Conservation (phyloP, 1,140 invertebrate species). For the Lordiphosa stackelbergi region DNA sequence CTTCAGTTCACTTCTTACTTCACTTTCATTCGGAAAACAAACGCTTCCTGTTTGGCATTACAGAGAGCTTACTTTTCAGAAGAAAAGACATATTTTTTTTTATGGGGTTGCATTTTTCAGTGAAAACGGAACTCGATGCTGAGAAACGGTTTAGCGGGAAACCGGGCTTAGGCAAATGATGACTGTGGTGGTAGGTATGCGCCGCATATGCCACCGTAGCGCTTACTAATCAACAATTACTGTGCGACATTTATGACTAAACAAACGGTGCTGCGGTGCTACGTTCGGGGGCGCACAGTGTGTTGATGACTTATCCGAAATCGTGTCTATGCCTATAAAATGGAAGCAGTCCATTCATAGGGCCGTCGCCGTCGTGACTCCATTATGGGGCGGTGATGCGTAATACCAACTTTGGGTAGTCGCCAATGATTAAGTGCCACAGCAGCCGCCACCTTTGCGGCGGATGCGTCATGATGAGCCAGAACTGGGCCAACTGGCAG, state of each 20-base stretch:
- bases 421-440: conserved; percentile 66
- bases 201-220: conserved; percentile 6
- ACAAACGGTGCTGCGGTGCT: too few relatives aligned
- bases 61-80: too few relatives aligned
- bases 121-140: conserved; percentile 23
- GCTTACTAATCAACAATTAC: conserved; percentile 50
- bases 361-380: conserved; percentile 57
- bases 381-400: conserved; percentile 61
- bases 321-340: conserved; percentile 48
- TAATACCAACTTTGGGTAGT: conserved; percentile 67
- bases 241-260: conserved; percentile 50
- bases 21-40: too few relatives aligned
- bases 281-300: conserved; percentile 22
- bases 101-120: conserved; percentile 9
- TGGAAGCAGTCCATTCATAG: conserved; percentile 29
- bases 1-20: too few relatives aligned
- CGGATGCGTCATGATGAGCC: conserved; percentile 57
- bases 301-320: conserved; percentile 40
- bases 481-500: conserved; percentile 67
- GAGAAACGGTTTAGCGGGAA: conserved; percentile 24
- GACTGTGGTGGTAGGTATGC: conserved; percentile 15
- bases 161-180: conserved; percentile 29
- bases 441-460: conserved; percentile 19
- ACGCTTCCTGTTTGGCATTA: too few relatives aligned
- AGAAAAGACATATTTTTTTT: conserved; percentile 8